Percentiles rank a stretch among this genome's conserved stretches.
These are phyloP conservation scores for Callionymus lyra DNA, from an alignment of 2,113 vertebrate genomes.

Conservation along the genomic window DNA sequence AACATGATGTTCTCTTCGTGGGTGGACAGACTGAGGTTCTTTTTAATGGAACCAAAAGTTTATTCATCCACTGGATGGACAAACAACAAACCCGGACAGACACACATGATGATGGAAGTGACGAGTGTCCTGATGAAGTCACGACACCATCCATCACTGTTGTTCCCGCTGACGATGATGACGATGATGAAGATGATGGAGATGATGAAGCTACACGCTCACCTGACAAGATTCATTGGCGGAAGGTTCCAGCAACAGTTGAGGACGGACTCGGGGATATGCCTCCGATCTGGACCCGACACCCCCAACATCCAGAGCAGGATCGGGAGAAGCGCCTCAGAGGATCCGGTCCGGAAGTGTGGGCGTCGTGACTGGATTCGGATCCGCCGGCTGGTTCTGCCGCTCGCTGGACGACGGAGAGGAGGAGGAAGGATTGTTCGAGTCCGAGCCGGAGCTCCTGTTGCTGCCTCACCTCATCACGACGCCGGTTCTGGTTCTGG, in stretches of 20 bases:
- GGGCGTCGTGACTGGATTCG: no score
- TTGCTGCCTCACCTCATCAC: constrained; percentile 26
- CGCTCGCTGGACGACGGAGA: constrained; percentile 1
- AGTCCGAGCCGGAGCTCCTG: not conserved
- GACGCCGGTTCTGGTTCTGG: constrained; percentile 11
- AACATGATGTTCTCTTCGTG: no score
- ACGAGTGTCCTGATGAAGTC: no score
- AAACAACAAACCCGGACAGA: no score
- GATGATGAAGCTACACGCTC: constrained; percentile 11
- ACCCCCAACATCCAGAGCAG: constrained; percentile 16
- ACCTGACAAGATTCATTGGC: constrained; percentile 76
- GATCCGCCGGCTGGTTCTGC: constrained; percentile 7
- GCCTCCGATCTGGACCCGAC: constrained; percentile 19
- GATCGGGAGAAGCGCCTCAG: constrained; percentile 25
- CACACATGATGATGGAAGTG: no score
- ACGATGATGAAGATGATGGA: not conserved
- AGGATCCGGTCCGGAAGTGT: constrained; percentile 42
- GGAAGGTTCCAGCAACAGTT: constrained; percentile 60
- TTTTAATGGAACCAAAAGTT: no score
- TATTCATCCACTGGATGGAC: no score
- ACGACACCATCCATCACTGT: not conserved
- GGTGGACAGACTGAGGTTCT: no score
- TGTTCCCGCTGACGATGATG: not conserved
- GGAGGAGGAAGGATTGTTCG: constrained; percentile 3
- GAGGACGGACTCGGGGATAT: constrained; percentile 38